Base-by-base conservation (phyloP, 2,888 invertebrate species). In the Ophion costatus region DNA sequence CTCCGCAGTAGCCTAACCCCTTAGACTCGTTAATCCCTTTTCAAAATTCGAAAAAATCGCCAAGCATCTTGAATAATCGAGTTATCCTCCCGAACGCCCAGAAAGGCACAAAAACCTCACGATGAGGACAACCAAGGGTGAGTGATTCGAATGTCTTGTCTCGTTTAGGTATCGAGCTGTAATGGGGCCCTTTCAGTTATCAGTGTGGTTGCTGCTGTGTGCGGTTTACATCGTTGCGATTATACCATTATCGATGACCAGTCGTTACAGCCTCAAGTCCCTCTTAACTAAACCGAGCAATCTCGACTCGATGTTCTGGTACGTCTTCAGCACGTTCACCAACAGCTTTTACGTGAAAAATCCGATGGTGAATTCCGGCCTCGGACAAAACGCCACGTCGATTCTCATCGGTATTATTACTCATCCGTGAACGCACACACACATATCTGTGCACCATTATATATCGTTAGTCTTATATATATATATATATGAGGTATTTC, bases 271-370 rank as follows among this genome's bases (percentile, higher is more conserved):
- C 82, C 95, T 96, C 0, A 91, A 97, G 22, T 96, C 96, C 90
- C 94, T 97, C 45, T 89, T 97, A 42, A 94, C 96, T 61, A 95
- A 96, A 88, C 96, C 96, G 82, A 96, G 96, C 73, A 96, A 97
- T 94, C 94, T 97, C 57, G 97, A 97, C 93, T 96, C 97, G 89
- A 97, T 97, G 97, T 97, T 97, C 92, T 97, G 97, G 97, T 97
- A 97, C 91, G 97, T 97, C 78, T 97, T 97, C 89, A 97, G 97
- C 6, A 97, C 97, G 64, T 97, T 97, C 90, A 97, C 97, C 0
- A 97, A 97, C 90, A 96, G 96, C 88, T 97, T 97, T 89, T 96
- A 96, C 7, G 92, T 94, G 82, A 89, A 88, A 80, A 89, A 80
- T 88, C 91, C 91, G 10, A 78, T 91, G 63, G 14, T 97, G 96